phyloP scores from a whole-genome alignment of 2,888 invertebrate species.

The Agriopis aurantiaria region DNA sequence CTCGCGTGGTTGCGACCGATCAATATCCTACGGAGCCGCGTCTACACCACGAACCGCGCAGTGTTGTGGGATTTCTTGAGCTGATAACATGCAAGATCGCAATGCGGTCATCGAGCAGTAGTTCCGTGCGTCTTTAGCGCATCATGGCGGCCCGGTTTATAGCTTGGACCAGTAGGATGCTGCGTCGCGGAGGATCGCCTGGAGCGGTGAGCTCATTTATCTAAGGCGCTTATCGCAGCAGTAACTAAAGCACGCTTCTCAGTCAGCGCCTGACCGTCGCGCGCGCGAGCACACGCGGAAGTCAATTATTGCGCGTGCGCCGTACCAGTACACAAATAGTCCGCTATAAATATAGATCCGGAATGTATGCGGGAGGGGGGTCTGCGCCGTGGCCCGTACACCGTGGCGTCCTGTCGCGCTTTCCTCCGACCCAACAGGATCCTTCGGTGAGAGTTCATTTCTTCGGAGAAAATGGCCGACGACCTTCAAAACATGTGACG shows the following conservation, averaged over 20 bases:
- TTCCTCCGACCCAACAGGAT: constrained; percentile 72
- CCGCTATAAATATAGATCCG: constrained; percentile 81
- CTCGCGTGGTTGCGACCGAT: constrained; percentile 80
- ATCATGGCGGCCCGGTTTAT: constrained; percentile 72
- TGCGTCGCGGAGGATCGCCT: constrained; percentile 81
- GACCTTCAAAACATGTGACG: constrained; percentile 71
- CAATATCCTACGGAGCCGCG: constrained; percentile 75
- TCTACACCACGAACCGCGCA: constrained; percentile 69
- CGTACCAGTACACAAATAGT: constrained; percentile 84
- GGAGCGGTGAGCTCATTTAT: constrained; percentile 84
- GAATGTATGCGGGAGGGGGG: constrained; percentile 85
- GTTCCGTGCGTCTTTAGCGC: constrained; percentile 24
- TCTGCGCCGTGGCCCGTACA: constrained; percentile 92
- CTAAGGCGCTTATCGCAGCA: constrained; percentile 77
- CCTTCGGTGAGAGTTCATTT: constrained; percentile 80
- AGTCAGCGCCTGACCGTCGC: constrained; percentile 81
- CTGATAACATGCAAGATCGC: constrained; percentile 68
- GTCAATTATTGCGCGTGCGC: constrained; percentile 83
- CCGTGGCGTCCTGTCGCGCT: constrained; percentile 85
- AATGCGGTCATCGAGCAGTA: constrained; percentile 45
- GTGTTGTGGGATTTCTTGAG: constrained; percentile 73
- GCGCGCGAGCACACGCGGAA: constrained; percentile 85
- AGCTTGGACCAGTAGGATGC: constrained; percentile 79
- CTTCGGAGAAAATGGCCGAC: constrained; percentile 60
- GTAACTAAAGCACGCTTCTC: constrained; percentile 73